Evolutionary conservation across 2,888 invertebrate species (phyloP).

Genomic region (Apodemia hepburni): DNA sequence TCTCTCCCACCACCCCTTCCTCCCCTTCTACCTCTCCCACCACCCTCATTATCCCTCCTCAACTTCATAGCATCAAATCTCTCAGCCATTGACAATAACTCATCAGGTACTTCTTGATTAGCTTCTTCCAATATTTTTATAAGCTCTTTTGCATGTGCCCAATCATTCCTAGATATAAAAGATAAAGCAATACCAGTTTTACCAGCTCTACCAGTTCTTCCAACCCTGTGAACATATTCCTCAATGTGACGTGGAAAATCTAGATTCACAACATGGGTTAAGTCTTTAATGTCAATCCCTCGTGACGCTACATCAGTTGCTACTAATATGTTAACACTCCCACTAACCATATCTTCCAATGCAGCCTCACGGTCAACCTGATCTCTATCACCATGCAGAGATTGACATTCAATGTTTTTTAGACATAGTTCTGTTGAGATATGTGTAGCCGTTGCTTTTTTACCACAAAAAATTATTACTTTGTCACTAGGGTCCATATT

Average conservation of each 20-base stretch:
- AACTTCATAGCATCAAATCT: conserved; percentile 86
- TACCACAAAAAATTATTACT: conserved; percentile 94
- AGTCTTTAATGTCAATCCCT: conserved; percentile 94
- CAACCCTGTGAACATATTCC: conserved; percentile 98
- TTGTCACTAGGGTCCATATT: conserved; percentile 89
- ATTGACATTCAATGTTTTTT: conserved; percentile 84
- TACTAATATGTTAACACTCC: conserved; percentile 89
- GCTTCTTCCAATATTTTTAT: conserved; percentile 94
- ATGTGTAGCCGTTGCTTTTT: conserved; percentile 91
- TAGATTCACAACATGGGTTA: conserved; percentile 94
- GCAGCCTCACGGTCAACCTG: conserved; percentile 90
- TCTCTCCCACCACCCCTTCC: conserved; percentile 48
- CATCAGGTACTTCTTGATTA: conserved; percentile 89
- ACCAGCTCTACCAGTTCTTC: conserved; percentile 96
- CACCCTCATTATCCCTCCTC: conserved; percentile 77
- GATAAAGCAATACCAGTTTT: conserved; percentile 90
- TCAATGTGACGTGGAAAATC: conserved; percentile 97
- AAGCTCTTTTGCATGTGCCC: conserved; percentile 89
- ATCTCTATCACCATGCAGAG: conserved; percentile 94
- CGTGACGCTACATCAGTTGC: conserved; percentile 98
- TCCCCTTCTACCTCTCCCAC: conserved; percentile 54
- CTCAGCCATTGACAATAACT: conserved; percentile 87
- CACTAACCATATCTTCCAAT: conserved; percentile 89
- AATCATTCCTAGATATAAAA: conserved; percentile 89
- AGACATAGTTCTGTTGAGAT: conserved; percentile 89